Base-by-base conservation (phyloP, 2,113 vertebrate species). In the Tychaedon coryphoeus region DNA sequence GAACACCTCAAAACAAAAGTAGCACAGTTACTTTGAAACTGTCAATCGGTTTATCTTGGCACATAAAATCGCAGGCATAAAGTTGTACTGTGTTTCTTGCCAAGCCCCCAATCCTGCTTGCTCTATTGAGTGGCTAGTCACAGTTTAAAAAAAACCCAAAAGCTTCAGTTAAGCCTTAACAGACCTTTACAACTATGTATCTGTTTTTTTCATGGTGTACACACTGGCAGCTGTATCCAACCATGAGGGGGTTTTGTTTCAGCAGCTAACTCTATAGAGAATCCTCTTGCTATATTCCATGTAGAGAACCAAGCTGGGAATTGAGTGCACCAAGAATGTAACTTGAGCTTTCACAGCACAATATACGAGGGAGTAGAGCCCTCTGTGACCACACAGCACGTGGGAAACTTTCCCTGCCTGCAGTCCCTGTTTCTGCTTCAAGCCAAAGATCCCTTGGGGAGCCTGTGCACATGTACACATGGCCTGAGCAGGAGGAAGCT, bases 231-330 rank as follows among this genome's bases (percentile, higher is more conserved):
- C 62, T 38, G 25, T 51, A 51, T 56, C 7, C 12, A 51, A 8
- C 14, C 11, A 40, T 1, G 29, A 65, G 38, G 31, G 33, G 9
- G 0, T 56, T 84, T 72, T 62, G 11, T 54, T 56, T 26, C 29
- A 88, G 47, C 43, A 47, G 25, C 8, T 24, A 50, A 45, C 24
- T 8, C 3, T 19, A 12, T 22, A 40, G n/a, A 57, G 51, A 47
- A 15, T 57, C 14, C n/a, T 58, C 31, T 69, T 14, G 4, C 25
- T 53, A 0, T 28, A 6, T 57, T 34, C 25, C 6, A 14, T 0
- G 0, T 1, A 22, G 33, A 60, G 26, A 75, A 36, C 20, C 17
- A 38, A 40, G 28, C 45, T 34, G 73, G 17, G 56, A 77, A 48
- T 5, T 29, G 45, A 40, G 24, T 1, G 8, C 3, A 8, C 10